These are phyloP conservation scores for Chanos chanos DNA, from an alignment of 2,797 vertebrate species.

Conservation along the genomic window DNA sequence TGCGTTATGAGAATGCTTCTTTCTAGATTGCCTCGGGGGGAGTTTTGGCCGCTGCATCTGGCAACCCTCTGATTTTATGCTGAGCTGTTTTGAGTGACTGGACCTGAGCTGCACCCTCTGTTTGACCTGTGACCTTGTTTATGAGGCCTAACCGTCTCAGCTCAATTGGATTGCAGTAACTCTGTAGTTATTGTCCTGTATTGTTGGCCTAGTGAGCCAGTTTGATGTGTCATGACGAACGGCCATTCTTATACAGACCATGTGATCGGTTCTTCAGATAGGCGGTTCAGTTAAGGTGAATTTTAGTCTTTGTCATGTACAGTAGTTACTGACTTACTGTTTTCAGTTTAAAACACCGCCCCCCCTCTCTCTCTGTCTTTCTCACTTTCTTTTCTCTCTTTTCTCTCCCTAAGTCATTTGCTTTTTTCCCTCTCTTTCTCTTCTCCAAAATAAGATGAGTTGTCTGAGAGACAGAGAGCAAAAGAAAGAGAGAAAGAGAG, in stretches of 20 bases:
- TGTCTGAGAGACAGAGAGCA: too few species aligned
- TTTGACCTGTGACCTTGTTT: too few species aligned
- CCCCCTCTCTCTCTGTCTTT: neutral
- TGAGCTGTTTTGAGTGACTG: constrained; percentile 55
- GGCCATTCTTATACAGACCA: constrained; percentile 17
- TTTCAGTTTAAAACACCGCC: too few species aligned
- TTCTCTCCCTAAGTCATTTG: neutral
- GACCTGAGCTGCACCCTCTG: too few species aligned
- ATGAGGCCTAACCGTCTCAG: constrained; percentile 68
- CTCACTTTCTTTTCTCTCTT: neutral
- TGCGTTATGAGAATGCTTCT: too few species aligned
- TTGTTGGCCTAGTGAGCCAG: constrained; percentile 20
- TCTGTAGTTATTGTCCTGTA: constrained; percentile 11
- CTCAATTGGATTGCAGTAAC: constrained; percentile 56
- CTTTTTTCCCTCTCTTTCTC: neutral
- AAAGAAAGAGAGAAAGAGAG: too few species aligned
- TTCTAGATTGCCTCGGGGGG: neutral
- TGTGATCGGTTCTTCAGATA: constrained; percentile 15
- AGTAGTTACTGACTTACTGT: neutral
- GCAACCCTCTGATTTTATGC: neutral
- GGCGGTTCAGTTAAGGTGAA: neutral
- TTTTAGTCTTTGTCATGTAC: too few species aligned
- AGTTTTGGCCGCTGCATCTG: neutral
- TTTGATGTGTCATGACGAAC: too few species aligned
- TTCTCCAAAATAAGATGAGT: constrained; percentile 22